Evolutionary conservation across 1,140 invertebrate genomes (phyloP), one percentile per base, ranked within the genome.

Genomic region (Brachionus sp.): DNA sequence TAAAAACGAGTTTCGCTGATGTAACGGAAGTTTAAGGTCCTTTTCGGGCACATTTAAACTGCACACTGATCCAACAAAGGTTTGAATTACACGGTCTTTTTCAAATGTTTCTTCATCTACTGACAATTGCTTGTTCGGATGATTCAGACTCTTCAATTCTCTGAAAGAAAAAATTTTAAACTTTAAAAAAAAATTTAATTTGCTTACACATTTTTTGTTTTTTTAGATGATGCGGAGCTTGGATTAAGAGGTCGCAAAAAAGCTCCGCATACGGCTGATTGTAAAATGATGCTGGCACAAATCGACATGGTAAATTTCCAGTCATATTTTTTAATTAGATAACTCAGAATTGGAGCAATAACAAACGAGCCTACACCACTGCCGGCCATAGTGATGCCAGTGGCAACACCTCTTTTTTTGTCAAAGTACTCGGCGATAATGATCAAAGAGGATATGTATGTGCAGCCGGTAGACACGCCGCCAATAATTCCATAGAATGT

Each of bases 341-440:
- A 85, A 80, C 84, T 83, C 10, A 84, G 85, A 1, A 89, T 66
- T 5, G 86, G 87, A 1, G 86, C 85, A 75, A 89, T 88, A 1
- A 88, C 82, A 82, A 88, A 86, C 0, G 86, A 86, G 25, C 88
- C 88, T n/a, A 88, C 85, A 1, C 88, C 88, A 5, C 87, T 86
- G 12, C 88, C 88, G 83, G 86, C 86, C 4, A 88, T 84, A 1
- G 94, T 94, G 53, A 97, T 92, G 19, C 95, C 95, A 0, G 95
- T 96, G 0, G 95, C 95, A 75, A 97, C 89, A 1, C 94, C 94
- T 78, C 95, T 90, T 91, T 93, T 94, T 88, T 93, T 93, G 88
- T 96, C 94, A 89, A 97, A 97, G 90, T 96, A 97, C 89, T 95
- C 95, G 7, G 94, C 94, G 2, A 95, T 93, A 3, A 94, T 93